Conservation (phyloP, 2,888 invertebrate genomes). For the Eutolmus rufibarbis region DNA sequence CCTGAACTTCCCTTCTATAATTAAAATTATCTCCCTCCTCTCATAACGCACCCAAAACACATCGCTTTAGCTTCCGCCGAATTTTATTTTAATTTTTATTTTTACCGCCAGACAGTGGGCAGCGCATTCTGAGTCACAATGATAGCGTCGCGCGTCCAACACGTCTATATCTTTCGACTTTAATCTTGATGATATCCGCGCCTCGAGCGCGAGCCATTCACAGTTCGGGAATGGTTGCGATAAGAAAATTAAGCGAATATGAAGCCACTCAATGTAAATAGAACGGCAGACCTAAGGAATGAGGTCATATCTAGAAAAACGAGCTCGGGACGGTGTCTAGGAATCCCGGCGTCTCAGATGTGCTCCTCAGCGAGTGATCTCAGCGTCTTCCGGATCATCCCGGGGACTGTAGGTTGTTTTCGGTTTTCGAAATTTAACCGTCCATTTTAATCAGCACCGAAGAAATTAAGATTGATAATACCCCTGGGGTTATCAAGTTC, state of each 20-base stretch:
- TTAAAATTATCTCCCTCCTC: background rate
- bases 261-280: slow-evolving; percentile 31
- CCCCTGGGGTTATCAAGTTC: background rate
- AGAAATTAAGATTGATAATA: background rate
- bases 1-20: background rate
- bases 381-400: background rate
- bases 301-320: slow-evolving; percentile 4
- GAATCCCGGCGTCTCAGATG: background rate
- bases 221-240: background rate
- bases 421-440: background rate
- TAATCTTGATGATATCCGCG: background rate
- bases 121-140: background rate
- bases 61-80: background rate
- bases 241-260: background rate
- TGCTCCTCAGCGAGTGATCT: background rate
- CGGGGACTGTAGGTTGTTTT: background rate
- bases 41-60: background rate
- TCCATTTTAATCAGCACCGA: background rate
- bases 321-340: background rate
- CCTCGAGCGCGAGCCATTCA: background rate
- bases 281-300: slow-evolving; percentile 11
- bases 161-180: background rate
- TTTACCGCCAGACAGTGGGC: background rate
- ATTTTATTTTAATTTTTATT: background rate
- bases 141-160: background rate